phyloP scores from a whole-genome alignment of 2,113 vertebrate genomes.

The Lates calcarifer region DNA sequence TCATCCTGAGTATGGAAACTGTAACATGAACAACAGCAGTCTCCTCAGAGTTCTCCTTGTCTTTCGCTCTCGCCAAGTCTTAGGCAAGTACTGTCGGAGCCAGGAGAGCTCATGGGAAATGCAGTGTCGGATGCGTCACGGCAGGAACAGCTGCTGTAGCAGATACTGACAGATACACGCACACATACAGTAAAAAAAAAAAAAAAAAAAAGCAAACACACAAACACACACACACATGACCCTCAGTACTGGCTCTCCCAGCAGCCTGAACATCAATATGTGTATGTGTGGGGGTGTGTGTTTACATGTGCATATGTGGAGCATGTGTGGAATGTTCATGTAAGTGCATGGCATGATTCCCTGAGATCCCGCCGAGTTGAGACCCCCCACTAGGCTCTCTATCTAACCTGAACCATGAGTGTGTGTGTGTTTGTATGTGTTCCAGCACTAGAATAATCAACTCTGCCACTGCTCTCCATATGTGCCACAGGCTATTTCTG shows the following conservation, averaged over 20 bases:
- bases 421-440: slow-evolving; percentile 29
- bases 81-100: slow-evolving; percentile 6
- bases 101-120: slow-evolving; percentile 56
- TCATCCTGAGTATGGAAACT: background rate
- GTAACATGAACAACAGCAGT: background rate
- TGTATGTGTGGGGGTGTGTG: slow-evolving; percentile 8
- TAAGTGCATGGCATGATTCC: slow-evolving; percentile 38
- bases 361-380: slow-evolving; percentile 30
- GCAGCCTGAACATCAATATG: slow-evolving; percentile 11
- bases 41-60: slow-evolving; percentile 10
- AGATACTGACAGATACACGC: slow-evolving; percentile 41
- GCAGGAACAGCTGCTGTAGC: slow-evolving; percentile 64
- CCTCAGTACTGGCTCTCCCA: background rate
- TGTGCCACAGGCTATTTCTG: slow-evolving; percentile 74
- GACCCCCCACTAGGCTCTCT: slow-evolving; percentile 38
- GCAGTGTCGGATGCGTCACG: slow-evolving; percentile 42
- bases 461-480: slow-evolving; percentile 65
- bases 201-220: too few relatives aligned
- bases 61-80: slow-evolving; percentile 14
- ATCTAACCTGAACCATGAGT: slow-evolving; percentile 36
- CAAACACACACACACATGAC: slow-evolving; percentile 3
- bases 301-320: slow-evolving; percentile 21
- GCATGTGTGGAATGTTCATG: slow-evolving; percentile 41
- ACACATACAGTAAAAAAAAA: background rate
- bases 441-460: slow-evolving; percentile 64